These are phyloP conservation scores for Sebastes cheni DNA, from an alignment of 2,797 vertebrate genomes.

Conservation along the genomic window DNA sequence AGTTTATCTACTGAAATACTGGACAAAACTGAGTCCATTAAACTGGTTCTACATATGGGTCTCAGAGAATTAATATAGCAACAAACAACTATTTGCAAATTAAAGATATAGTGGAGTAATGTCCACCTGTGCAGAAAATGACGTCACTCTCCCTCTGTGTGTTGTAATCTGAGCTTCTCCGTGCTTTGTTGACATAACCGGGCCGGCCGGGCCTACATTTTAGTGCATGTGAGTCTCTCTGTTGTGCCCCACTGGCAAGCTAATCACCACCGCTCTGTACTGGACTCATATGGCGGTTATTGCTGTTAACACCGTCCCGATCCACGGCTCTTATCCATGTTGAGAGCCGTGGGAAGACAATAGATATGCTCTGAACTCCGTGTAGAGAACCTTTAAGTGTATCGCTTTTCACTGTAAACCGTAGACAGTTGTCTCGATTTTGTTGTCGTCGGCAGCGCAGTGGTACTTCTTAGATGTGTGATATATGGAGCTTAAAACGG, in stretches of 20 bases:
- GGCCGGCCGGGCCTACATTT: background rate
- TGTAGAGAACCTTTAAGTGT: background rate
- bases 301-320: background rate
- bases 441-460: background rate
- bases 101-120: background rate
- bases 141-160: background rate
- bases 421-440: background rate
- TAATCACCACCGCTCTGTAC: background rate
- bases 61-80: no score
- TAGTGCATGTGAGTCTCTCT: background rate
- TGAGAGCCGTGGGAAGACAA: no score
- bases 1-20: background rate
- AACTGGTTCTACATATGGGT: background rate
- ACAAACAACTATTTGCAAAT: background rate
- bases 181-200: background rate
- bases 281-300: background rate
- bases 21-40: background rate
- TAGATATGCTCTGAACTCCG: background rate
- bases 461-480: background rate
- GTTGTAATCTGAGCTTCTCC: background rate
- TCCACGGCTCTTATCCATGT: background rate
- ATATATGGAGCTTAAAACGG: background rate
- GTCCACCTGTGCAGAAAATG: background rate
- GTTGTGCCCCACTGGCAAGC: background rate
- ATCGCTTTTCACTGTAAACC: background rate